Conservation (phyloP, 1,140 invertebrate genomes). For the Drosophila arizonae region DNA sequence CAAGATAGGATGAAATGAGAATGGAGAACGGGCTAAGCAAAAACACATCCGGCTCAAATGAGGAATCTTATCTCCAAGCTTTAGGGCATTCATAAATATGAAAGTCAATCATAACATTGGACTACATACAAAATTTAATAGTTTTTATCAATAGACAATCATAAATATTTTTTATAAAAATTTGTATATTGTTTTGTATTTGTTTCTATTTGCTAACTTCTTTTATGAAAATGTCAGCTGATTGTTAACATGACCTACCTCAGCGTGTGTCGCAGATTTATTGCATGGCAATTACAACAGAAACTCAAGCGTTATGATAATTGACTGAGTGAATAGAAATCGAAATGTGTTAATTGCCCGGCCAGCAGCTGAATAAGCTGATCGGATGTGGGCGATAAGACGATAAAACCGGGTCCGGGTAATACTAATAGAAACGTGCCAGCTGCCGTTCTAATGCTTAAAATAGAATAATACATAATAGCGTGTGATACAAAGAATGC, state of each 20-base stretch:
- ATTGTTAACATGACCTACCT: constrained; percentile 72
- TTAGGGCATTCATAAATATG: background rate
- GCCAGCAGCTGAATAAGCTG: constrained; percentile 38
- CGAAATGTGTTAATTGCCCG: constrained; percentile 69
- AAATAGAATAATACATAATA: constrained; percentile 11
- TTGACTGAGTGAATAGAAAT: constrained; percentile 65
- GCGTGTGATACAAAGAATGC: background rate
- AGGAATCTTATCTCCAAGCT: background rate
- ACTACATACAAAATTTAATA: background rate
- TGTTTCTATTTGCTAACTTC: background rate
- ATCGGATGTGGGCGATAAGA: constrained; percentile 58
- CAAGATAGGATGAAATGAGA: too few species aligned
- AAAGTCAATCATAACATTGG: constrained; percentile 2
- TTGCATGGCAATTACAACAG: constrained; percentile 64
- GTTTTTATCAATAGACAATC: constrained; percentile 26
- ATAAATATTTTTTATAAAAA: background rate
- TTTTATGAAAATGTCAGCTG: constrained; percentile 40
- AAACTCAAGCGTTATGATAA: constrained; percentile 69
- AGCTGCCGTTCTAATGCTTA: constrained; percentile 21
- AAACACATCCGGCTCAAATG: background rate
- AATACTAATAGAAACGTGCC: constrained; percentile 25
- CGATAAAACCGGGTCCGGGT: constrained; percentile 24
- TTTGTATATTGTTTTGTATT: background rate
- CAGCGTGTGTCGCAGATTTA: constrained; percentile 61
- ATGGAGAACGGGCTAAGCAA: too few species aligned